Conservation (phyloP, 2,888 invertebrate genomes). For the Oasisia sp. region DNA sequence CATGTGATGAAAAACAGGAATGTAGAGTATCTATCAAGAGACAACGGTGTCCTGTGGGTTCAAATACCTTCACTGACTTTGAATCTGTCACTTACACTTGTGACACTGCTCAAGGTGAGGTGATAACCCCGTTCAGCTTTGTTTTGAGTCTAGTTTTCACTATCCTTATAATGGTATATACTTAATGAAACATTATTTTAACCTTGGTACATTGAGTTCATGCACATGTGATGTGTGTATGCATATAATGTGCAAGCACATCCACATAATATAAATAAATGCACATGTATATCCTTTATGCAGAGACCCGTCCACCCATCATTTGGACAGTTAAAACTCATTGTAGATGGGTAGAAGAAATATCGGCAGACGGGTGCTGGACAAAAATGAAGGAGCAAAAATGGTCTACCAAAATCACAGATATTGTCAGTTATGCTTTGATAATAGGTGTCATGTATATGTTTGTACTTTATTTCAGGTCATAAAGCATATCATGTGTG, state of each 20-base stretch:
- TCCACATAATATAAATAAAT: no score
- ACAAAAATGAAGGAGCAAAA: no score
- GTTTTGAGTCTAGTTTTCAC: not conserved
- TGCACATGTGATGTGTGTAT: not conserved
- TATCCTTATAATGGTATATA: not conserved
- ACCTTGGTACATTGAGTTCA: no score
- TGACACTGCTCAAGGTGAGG: not conserved
- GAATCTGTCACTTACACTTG: not conserved
- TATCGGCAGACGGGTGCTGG: no score
- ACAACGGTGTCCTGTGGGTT: not conserved
- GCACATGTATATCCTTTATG: no score
- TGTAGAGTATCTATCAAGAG: not conserved
- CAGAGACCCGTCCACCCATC: no score
- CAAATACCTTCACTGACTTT: not conserved
- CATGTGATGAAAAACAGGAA: not conserved
- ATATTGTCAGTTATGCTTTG: no score
- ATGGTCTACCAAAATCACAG: no score
- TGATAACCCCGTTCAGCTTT: not conserved
- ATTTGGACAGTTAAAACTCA: no score
- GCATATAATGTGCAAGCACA: not conserved
- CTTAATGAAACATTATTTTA: not conserved
- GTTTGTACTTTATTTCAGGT: no score
- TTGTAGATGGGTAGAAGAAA: no score
- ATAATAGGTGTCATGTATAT: no score
- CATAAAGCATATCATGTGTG: not conserved